Evolutionary conservation across 2,888 invertebrate species (phyloP).

Genomic region (Seira ritae): DNA sequence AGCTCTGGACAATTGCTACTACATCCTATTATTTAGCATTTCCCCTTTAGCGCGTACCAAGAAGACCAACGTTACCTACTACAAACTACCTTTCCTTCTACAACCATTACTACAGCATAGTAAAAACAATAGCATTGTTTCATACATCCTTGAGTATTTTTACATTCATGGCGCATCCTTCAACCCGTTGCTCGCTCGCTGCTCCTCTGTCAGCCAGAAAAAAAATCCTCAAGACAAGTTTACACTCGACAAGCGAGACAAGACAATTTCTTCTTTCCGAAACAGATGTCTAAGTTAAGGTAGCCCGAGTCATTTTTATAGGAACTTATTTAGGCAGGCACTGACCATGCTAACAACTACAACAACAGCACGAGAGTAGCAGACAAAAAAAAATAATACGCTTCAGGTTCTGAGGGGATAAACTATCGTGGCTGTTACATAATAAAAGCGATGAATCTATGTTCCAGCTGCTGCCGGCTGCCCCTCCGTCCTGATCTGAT

Average conservation of each 20-base stretch:
- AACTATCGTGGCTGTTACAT: too few species aligned
- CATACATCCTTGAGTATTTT: conserved; percentile 50
- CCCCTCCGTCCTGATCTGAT: too few species aligned
- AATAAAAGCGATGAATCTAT: conserved; percentile 59
- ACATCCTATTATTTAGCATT: too few species aligned
- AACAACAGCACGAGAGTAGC: conserved; percentile 56
- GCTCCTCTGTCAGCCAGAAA: conserved; percentile 29
- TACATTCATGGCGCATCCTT: conserved; percentile 51
- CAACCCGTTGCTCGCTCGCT: conserved; percentile 46
- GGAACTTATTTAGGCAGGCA: conserved; percentile 9
- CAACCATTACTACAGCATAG: too few species aligned
- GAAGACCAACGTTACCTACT: too few species aligned
- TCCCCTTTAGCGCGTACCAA: too few species aligned
- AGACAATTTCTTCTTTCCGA: not conserved
- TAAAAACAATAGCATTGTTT: too few species aligned
- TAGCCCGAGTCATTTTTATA: not conserved
- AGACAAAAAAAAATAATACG: conserved; percentile 18
- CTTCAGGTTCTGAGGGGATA: too few species aligned
- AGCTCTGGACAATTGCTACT: not conserved
- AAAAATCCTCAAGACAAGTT: conserved; percentile 39
- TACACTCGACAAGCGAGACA: conserved; percentile 13
- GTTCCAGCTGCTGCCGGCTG: conserved; percentile 59
- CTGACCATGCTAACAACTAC: conserved; percentile 57
- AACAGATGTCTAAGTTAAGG: too few species aligned
- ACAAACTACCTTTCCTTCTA: too few species aligned